Percentiles rank a stretch among this genome's conserved stretches.
These are phyloP conservation scores for Callimorpha dominula DNA, from an alignment of 2,888 invertebrate species.

Conservation along the genomic window DNA sequence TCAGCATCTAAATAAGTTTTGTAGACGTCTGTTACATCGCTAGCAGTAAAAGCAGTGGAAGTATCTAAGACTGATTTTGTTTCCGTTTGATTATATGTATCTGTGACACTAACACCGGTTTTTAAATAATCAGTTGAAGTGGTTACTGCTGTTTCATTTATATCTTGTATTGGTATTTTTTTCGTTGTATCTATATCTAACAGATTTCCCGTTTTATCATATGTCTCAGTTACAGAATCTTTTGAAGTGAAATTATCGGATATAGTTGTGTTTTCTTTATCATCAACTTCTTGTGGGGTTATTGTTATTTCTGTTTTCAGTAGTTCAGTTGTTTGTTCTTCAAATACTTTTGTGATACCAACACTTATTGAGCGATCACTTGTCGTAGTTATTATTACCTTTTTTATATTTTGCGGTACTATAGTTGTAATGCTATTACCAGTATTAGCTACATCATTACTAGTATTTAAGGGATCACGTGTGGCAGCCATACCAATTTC, in stretches of 20 bases:
- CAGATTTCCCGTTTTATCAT: not conserved
- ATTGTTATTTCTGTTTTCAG: not conserved
- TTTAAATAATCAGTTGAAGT: conserved; percentile 1
- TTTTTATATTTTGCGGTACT: conserved; percentile 12
- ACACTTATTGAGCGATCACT: not conserved
- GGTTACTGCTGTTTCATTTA: conserved; percentile 7
- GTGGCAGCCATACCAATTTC: not conserved
- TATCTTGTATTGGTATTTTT: not conserved
- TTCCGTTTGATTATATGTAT: not conserved
- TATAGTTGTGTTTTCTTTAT: not conserved
- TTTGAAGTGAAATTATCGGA: not conserved
- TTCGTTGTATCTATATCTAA: not conserved
- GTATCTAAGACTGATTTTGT: not conserved
- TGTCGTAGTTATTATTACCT: not conserved
- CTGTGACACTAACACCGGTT: not conserved
- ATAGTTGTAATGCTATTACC: not conserved
- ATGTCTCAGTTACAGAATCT: not conserved
- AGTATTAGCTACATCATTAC: not conserved
- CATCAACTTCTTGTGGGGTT: not conserved
- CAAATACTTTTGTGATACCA: not conserved
- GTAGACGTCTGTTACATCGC: not conserved
- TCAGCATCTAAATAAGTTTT: not conserved
- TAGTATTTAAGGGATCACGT: not conserved
- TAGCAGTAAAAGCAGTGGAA: not conserved
- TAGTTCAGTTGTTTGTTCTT: not conserved